Evolutionary conservation across 2,888 invertebrate genomes (phyloP), one percentile per base, ranked within the genome.

Genomic region (Baccha elongata): DNA sequence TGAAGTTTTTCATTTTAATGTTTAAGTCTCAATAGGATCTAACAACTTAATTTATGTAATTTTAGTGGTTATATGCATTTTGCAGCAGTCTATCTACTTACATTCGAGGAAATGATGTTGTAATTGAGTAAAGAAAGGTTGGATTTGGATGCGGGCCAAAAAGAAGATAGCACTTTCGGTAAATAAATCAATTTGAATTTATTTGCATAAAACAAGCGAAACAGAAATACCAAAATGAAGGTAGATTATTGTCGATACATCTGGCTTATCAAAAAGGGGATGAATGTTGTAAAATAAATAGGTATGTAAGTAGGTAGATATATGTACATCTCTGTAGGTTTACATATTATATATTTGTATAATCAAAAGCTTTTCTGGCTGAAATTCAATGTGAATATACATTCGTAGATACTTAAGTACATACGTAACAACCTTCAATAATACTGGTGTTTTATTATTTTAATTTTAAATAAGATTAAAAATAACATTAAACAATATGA

Each of bases 1-100:
- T 58, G 7, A 1, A 37, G 21, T 40, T 60, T 50, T 50, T 40
- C 60, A n/a, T 37, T 46, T 35, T n/a, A 21, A 10, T 69, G 62
- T 55, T 68, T 35, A 35, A 44, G 44, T 23, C 32, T 26, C 13
- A 44, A 23, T 17, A 42, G 8, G 6, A 53, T 42, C 44, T 69
- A 69, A 76, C 53, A 29, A 55, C 23, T 64, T 71, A 64, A 76
- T 64, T 62, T 71, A 55, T 76, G 75, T 69, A 69, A 53, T 62
- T 52, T 53, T 2, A 19, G 17, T 10, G n/a, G 3, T 11, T n/a
- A 15, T 7, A 37, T 58, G 17, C 11, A 19, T 19, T n/a, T 44
- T 60, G 37, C 8, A 26, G 23, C 0, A 37, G n/a, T n/a, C n/a
- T 15, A 37, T 10, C 4, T 1, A 19, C 17, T 23, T 26, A 15